Evolutionary conservation across 2,888 invertebrate genomes (phyloP), one percentile per base, ranked within the genome.

Genomic region (Tyria jacobaeae): DNA sequence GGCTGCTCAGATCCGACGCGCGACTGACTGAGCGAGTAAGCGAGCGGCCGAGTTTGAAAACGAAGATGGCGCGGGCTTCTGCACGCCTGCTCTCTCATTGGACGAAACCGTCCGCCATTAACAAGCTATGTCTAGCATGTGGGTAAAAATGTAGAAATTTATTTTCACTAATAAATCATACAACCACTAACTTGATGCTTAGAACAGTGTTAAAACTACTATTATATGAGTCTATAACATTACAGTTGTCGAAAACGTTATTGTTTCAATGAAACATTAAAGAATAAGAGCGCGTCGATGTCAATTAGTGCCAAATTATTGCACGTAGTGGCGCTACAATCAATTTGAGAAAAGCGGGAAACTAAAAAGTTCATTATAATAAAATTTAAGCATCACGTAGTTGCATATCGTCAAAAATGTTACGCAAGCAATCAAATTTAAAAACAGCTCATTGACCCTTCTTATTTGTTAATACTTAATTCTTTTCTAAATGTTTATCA

Each of bases 11-110:
- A 94, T 94, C 95, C 94, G 94, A 94, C 95, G 95, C 95, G 95
- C 95, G 95, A 95, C 96, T 95, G 95, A 76, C 95, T 95, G 95
- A 87, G 82, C 82, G 86, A 85, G 83, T 84, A 86, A 86, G 94
- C 95, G 94, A 94, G 90, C 93, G 94, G 94, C 83, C 84, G 94
- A 95, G 96, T 96, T 96, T 96, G 96, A 96, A 96, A 96, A 95
- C 95, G 96, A 96, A 96, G 96, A 96, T 96, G 96, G 96, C 96
- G 96, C 96, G 96, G 94, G 90, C 89, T 92, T 92, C 87, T 83
- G 78, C 81, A 88, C 84, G 87, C 89, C 74, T 77, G 76, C 73
- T 64, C 63, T 78, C 77, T 85, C 84, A 94, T 94, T 94, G 94
- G 94, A 78, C 79, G 76, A 87, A 58, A 71, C 60, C 69, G 73